Evolutionary conservation across 2,113 vertebrate genomes (phyloP), one percentile per base, ranked within the genome.

Genomic region (Coregonus clupeaformis): DNA sequence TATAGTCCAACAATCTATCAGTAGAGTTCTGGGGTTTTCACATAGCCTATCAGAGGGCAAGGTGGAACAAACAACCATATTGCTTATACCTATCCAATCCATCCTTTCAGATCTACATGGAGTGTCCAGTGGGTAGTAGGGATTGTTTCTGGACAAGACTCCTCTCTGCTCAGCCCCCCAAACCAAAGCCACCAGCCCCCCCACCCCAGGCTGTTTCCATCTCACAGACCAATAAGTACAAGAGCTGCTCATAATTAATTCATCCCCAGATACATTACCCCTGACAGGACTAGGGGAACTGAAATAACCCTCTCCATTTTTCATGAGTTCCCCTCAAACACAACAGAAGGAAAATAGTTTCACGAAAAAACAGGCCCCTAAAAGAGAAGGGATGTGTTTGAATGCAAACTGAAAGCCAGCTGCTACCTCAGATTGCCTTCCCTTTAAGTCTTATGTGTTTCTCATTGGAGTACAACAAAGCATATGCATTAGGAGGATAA

Each of bases 301-400:
- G 60, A 73, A 71, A 69, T 29, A 49, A 25, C 29, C 13, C 62
- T 14, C 6, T 75, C 5, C 59, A 74, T 81, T 71, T 60, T 77
- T 71, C 1, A 80, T 60, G 55, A 68, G 32, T 12, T 16, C 69
- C 45, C 20, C 9, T 16, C 18, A 68, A 67, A 67, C 3, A 52
- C 11, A 68, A 32, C 18, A 16, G 11, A 16, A 52, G 64, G 5
- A 16, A 60, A 24, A 42, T 42, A 7, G 57, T 24, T 24, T 60
- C n/a, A 11, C 57, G 11, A 5, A 60, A 60, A 22, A 60, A 60
- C 36, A 42, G 5, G 57, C n/a, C 57, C 57, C n/a, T 16, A 60
- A 60, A 60, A 24, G 20, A 24, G 57, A 59, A 49, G 47, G 55
- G 55, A 59, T 7, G 57, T 22, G n/a, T 9, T 60, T 7, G 13